Base-by-base conservation (phyloP, 2,797 vertebrate genomes). In the Cyprinella venusta region DNA sequence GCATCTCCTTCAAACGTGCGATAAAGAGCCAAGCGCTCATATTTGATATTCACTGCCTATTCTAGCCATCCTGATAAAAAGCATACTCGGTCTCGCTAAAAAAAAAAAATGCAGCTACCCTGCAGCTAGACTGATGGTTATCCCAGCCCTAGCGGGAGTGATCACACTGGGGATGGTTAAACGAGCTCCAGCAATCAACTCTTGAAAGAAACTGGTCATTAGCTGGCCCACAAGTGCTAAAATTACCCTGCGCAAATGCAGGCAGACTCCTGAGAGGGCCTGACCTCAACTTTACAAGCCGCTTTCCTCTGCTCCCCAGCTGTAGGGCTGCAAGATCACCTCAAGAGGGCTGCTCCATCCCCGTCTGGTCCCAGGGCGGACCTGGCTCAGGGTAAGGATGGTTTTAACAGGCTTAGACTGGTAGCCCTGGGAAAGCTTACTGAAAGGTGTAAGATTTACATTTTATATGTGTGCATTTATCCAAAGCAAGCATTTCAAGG, bases 1-100 rank as follows among this genome's bases (percentile, higher is more conserved):
- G 89, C 86, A 91, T 91, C 87, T 90, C 83, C 74, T 75, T 93
- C 88, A 94, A 86, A 69, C 54, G 2, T 16, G 24, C 61, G 15
- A 59, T 61, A 69, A 69, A 82, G 76, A 68, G 76, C 76, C 2
- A 64, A 78, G 75, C 4, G n/a, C 59, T 38, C 59, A 83, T 64
- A 67, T 79, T 69, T 74, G 70, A 75, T 68, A 82, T 76, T 59
- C 76, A 30, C 38, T 50, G 80, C 36, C 38, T 63, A 68, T 54
- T 79, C 68, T 40, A 54, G 42, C 33, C 42, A 33, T 24, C 19
- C 59, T 56, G 80, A 85, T 79, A 64, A 71, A 72, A 77, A 85
- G n/a, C 33, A 70, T 56, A 54, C 50, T 63, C n/a, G n/a, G 38
- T 64, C 54, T 50, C 13, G 6, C 19, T 19, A 59, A 72, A 74